These are phyloP conservation scores for Carcinoscorpius rotundicauda DNA, from an alignment of 1,140 invertebrate genomes.

Conservation along the genomic window DNA sequence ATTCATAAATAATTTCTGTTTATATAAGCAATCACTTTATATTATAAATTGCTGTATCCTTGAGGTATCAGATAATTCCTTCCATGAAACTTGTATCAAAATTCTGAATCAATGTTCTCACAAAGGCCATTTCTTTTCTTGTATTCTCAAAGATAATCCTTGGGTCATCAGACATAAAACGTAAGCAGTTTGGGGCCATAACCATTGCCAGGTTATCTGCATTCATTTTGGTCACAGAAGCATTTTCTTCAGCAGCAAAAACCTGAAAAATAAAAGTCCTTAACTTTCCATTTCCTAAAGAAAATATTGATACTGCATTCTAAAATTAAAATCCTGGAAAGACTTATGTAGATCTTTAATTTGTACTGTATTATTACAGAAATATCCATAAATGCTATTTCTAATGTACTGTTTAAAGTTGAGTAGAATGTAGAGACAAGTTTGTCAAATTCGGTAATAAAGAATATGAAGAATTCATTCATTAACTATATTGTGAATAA, in stretches of 20 bases:
- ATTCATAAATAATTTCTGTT: too few species aligned
- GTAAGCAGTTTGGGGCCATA: conserved; percentile 92
- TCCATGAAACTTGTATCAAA: conserved; percentile 67
- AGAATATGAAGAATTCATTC: too few species aligned
- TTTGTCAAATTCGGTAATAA: too few species aligned
- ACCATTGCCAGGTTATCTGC: conserved; percentile 96
- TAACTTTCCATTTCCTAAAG: not conserved
- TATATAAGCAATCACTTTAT: too few species aligned
- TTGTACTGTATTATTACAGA: not conserved
- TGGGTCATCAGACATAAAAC: conserved; percentile 87
- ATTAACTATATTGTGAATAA: too few species aligned
- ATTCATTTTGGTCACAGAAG: conserved; percentile 93
- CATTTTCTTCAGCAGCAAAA: conserved; percentile 82
- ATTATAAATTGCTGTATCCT: too few species aligned
- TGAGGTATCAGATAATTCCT: conserved; percentile 33
- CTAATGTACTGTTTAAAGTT: too few species aligned
- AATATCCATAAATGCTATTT: too few species aligned
- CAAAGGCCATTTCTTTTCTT: conserved; percentile 93
- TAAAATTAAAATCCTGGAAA: too few species aligned
- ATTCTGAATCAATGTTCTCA: conserved; percentile 83
- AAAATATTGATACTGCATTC: too few species aligned
- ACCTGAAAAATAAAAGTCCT: conserved; percentile 37
- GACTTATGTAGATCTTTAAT: not conserved
- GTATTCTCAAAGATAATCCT: conserved; percentile 92
- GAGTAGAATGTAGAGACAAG: too few species aligned